Conservation (phyloP, 2,797 vertebrate species). For the Anisognathus igniventris region DNA sequence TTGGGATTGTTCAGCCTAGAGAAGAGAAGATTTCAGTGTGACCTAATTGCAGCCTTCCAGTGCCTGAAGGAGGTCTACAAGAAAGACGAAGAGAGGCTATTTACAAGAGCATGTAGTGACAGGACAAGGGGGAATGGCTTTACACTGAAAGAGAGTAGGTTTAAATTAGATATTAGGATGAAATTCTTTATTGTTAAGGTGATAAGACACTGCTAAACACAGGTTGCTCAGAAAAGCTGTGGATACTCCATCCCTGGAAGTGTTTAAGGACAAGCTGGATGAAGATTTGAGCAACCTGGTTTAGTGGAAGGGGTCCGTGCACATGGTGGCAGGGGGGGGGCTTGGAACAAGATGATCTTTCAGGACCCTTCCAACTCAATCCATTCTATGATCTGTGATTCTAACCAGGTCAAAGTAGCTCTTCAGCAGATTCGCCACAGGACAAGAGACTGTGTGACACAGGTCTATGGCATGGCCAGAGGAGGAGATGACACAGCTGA, state of each 20-base stretch:
- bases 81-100: background rate
- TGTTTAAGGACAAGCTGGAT: background rate
- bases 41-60: background rate
- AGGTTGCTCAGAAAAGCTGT: background rate
- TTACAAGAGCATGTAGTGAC: background rate
- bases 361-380: background rate
- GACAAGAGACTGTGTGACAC: accelerated
- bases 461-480: background rate
- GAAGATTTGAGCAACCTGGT: background rate
- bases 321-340: accelerated
- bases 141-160: background rate
- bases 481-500: background rate
- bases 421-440: background rate
- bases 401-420: background rate
- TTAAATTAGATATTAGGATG: background rate
- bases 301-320: accelerated
- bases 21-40: background rate
- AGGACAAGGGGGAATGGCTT: background rate
- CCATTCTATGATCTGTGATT: background rate
- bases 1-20: background rate
- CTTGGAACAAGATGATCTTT: background rate
- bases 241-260: background rate
- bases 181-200: background rate
- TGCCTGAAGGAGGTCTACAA: background rate
- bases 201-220: background rate